Conservation (phyloP, 2,797 vertebrate genomes). For the Megalops cyprinoides region DNA sequence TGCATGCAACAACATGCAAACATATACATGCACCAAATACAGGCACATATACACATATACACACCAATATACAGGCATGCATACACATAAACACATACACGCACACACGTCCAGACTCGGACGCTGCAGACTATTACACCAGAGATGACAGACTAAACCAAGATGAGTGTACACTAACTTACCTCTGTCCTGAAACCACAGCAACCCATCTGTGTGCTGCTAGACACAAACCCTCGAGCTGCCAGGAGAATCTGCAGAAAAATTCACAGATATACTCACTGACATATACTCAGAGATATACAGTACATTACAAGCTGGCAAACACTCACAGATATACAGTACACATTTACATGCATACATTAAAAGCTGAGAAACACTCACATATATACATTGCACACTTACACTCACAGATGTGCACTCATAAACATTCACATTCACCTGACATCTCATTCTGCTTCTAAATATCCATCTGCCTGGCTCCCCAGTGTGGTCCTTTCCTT, state of each 20-base stretch:
- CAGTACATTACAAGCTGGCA: background rate
- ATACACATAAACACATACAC: background rate
- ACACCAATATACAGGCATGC: background rate
- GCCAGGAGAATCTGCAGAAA: constrained; percentile 65
- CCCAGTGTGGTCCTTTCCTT: too few species aligned
- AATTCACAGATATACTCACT: constrained; percentile 29
- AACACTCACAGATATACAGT: background rate
- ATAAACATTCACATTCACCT: background rate
- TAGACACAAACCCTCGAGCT: constrained; percentile 57
- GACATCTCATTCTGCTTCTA: too few species aligned
- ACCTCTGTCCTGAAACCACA: constrained; percentile 71
- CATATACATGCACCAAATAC: background rate
- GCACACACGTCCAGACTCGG: background rate
- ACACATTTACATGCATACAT: background rate
- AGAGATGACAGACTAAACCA: background rate
- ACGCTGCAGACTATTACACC: background rate
- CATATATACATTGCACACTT: background rate
- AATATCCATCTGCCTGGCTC: too few species aligned
- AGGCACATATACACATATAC: background rate
- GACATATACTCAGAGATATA: constrained; percentile 8
- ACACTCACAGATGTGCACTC: background rate
- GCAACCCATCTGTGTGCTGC: constrained; percentile 61
- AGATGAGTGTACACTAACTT: constrained; percentile 13
- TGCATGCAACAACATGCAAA: background rate
- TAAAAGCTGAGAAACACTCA: background rate